These are phyloP conservation scores for Marronus borbonicus DNA, from an alignment of 2,888 invertebrate species.

Conservation along the genomic window DNA sequence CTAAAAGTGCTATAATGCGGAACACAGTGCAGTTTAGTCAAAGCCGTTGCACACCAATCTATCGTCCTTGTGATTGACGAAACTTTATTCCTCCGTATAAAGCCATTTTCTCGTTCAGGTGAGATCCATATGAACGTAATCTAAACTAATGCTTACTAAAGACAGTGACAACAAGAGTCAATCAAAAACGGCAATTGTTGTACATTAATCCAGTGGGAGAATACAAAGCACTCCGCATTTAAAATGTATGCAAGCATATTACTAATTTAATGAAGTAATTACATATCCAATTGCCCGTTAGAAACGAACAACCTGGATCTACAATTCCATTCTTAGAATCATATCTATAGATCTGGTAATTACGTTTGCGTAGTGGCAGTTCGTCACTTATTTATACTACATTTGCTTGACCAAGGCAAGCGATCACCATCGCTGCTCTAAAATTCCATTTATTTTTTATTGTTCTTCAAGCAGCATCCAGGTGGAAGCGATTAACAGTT, in stretches of 20 bases:
- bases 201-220: neutral
- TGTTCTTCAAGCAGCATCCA: constrained; percentile 11
- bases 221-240: neutral
- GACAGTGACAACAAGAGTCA: neutral
- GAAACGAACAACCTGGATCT: constrained; percentile 30
- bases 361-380: constrained; percentile 18
- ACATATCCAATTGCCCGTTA: constrained; percentile 21
- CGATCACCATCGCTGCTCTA: constrained; percentile 9
- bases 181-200: constrained; percentile 24
- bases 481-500: constrained; percentile 23
- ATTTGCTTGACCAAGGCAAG: constrained; percentile 12
- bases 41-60: too few species aligned
- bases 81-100: too few species aligned
- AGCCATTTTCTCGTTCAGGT: neutral
- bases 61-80: too few species aligned
- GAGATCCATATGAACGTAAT: neutral
- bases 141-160: neutral
- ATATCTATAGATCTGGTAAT: constrained; percentile 43
- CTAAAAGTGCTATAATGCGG: too few species aligned
- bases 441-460: constrained; percentile 41
- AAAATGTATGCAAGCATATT: constrained; percentile 20
- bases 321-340: constrained; percentile 31
- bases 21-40: too few species aligned
- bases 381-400: constrained; percentile 19
- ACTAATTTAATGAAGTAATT: constrained; percentile 39